Evolutionary conservation across 2,888 invertebrate genomes (phyloP), one percentile per base, ranked within the genome.

Genomic region (Serripes groenlandicus): DNA sequence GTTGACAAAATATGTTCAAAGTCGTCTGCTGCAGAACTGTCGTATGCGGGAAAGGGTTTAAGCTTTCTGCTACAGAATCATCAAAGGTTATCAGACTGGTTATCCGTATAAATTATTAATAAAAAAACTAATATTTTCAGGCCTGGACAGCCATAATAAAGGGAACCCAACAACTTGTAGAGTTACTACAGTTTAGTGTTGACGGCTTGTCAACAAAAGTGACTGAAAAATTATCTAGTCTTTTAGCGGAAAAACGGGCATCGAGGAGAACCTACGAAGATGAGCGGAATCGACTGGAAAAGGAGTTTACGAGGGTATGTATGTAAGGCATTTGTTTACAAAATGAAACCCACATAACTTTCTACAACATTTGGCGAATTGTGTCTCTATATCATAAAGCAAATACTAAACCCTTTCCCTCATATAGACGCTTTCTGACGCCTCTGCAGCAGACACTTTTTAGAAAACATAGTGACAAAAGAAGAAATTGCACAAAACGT

Each of bases 211-310:
- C 98, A 93, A 96, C 96, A 35, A 96, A 97, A 85, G 97, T 98
- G 18, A 95, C 97, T 75, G 98, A 98, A 91, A 97, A 97, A 89
- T 96, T 99, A 86, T 96, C 96, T 88, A 96, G 96, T 56, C 96
- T 99, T 78, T 97, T 97, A 94, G 96, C 96, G n/a, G 98, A 98
- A 93, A 97, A 98, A 94, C 96, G 98, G 92, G 97, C 97, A 94
- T 96, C 97, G 4, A 96, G 97, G 89, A 98, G 98, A 94, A 95
- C 96, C 72, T 98, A 98, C 94, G 97, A 97, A 92, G 98, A 99
- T 93, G 98, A 98, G 93, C 97, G 98, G 93, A 96, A 96, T 81
- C 97, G 97, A 94, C 97, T 98, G 91, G 96, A 97, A 71, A 96
- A 97, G 76, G 97, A 97, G 93, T 97, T 97, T 92, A 96, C 96